These are phyloP conservation scores for Spea bombifrons DNA, from an alignment of 2,113 vertebrate genomes.

Conservation along the genomic window DNA sequence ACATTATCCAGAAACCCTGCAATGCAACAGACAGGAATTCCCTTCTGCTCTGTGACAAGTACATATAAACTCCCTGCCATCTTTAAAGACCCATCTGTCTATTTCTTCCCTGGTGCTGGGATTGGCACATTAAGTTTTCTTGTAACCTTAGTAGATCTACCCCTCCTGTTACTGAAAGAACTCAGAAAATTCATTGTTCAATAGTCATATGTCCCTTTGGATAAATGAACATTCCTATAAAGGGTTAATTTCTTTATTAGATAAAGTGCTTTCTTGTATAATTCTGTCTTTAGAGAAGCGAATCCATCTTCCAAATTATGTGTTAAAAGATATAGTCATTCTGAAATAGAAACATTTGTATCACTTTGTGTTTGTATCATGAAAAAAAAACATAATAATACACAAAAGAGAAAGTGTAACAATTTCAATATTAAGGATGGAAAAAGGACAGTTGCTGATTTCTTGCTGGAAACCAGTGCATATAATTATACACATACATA, in stretches of 20 bases:
- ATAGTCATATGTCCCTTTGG: too few relatives aligned
- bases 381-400: too few relatives aligned
- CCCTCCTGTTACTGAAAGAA: slow-evolving; percentile 13
- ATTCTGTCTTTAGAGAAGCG: too few relatives aligned
- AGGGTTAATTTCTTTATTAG: too few relatives aligned
- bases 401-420: too few relatives aligned
- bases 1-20: not conserved
- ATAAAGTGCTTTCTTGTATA: too few relatives aligned
- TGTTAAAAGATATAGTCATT: too few relatives aligned
- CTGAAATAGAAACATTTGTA: too few relatives aligned
- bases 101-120: slow-evolving; percentile 34
- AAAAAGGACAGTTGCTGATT: not conserved
- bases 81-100: slow-evolving; percentile 20
- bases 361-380: too few relatives aligned
- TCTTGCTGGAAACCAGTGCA: not conserved
- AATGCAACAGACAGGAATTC: slow-evolving; percentile 11
- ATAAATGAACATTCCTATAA: too few relatives aligned
- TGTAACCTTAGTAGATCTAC: slow-evolving; percentile 30
- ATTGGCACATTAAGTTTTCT: slow-evolving; percentile 18
- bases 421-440: not conserved
- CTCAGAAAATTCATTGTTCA: not conserved
- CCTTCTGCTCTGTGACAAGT: not conserved
- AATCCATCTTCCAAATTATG: too few relatives aligned
- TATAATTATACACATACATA: not conserved
- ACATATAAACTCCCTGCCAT: slow-evolving; percentile 4